Percentiles rank a stretch among this genome's conserved stretches.
Evolutionary conservation across 2,888 invertebrate species (phyloP).

Genomic region (Callinectes sapidus): DNA sequence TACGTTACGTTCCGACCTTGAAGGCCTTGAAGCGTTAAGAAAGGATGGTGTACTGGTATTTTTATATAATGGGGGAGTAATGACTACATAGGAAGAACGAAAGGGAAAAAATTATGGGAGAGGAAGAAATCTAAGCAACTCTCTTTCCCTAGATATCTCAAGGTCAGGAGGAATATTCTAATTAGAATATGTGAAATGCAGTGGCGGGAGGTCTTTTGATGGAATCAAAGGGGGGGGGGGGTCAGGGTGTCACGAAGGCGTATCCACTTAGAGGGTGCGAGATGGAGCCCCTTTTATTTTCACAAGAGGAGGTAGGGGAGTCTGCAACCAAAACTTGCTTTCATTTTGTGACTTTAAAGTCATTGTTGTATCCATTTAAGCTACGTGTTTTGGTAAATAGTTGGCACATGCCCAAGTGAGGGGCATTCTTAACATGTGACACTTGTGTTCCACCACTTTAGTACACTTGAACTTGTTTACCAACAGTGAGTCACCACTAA

Average conservation of each 20-base stretch:
- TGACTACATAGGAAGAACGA: conserved; percentile 31
- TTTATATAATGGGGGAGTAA: conserved; percentile 44
- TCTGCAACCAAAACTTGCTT: conserved; percentile 45
- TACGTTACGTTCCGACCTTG: neutral
- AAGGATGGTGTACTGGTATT: conserved; percentile 43
- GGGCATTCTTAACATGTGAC: neutral
- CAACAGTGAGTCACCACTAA: conserved; percentile 33
- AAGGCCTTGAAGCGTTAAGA: conserved; percentile 48
- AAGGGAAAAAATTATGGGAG: neutral
- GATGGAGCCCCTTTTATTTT: conserved; percentile 43
- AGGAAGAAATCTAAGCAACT: neutral
- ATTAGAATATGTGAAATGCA: conserved; percentile 37
- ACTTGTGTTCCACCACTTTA: neutral
- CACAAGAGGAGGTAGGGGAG: conserved; percentile 51
- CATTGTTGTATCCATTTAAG: neutral
- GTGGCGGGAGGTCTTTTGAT: neutral
- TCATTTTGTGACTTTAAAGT: conserved; percentile 11
- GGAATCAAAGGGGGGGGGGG: conserved; percentile 3
- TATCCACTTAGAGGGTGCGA: conserved; percentile 41
- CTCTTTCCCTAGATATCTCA: conserved; percentile 38
- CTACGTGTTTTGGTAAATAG: conserved; percentile 54
- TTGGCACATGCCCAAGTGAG: conserved; percentile 39
- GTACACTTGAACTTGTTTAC: conserved; percentile 32
- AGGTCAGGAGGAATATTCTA: conserved; percentile 53
- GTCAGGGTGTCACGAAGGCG: conserved; percentile 20